Base-by-base conservation (phyloP, 2,113 vertebrate genomes). In the Cyanocitta stelleri region DNA sequence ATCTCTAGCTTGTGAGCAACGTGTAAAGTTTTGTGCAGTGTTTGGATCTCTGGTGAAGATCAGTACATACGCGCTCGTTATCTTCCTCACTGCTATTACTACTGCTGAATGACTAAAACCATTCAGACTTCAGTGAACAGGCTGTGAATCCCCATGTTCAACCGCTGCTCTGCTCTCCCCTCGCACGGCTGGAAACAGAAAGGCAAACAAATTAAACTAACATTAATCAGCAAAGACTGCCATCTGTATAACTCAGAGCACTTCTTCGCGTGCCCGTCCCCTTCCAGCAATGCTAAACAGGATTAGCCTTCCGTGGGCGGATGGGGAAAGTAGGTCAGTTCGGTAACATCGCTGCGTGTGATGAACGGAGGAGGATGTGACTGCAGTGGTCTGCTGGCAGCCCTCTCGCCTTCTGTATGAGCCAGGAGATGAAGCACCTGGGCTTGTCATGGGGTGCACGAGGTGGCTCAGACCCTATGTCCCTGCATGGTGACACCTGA, bases 291-390 rank as follows among this genome's bases (percentile, higher is more conserved):
- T 78, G 94, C 95, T 96, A 96, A 97, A 97, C 97, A 97, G 97
- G 97, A 98, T 98, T 97, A 97, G 97, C 95, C 91, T 97, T 98
- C 94, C 85, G 97, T 95, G 96, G 96, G 97, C 66, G 96, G 94
- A 97, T 10, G 86, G 85, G 59, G 75, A 97, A 98, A 98, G 97
- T 98, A 98, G 98, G 98, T 98, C 98, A 98, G 93, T 97, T 93
- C 11, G 58, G 96, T 95, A 97, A 96, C 95, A 94, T 54, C 11
- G 23, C 94, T 93, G 85, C 59, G 30, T 64, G 95, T 5, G 66
- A 95, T n/a, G 95, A 94, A 75, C 26, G 46, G 87, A 88, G 77
- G 85, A 91, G 77, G 93, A 94, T 85, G 89, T 17, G 54, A 96
- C 79, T 61, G 69, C 78, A 44, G 43, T 58, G 94, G 94, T 87